Base-by-base conservation (phyloP, 2,113 vertebrate genomes). In the Ceyx margarethae region DNA sequence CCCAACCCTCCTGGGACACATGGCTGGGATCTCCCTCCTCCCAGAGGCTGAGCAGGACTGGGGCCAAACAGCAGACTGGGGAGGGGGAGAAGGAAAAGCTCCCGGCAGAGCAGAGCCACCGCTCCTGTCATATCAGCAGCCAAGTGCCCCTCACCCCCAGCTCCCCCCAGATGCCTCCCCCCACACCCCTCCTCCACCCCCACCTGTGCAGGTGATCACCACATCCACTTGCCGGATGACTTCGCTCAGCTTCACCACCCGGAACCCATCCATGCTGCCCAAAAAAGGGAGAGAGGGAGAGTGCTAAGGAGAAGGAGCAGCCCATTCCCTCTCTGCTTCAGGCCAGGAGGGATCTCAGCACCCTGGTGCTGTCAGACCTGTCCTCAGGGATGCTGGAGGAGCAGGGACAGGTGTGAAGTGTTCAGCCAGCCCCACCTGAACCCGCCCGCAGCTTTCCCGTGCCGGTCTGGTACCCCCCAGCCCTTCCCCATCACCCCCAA, bases 191-290 rank as follows among this genome's bases (percentile, higher is more conserved):
- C 6, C 50, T 17, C 69, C 72, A 2, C 8, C 83, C 86, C 73
- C 86, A 99, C 99, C 99, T 97, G 99, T 99, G 97, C 99, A 99
- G 72, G 99, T 99, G 97, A 99, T 99, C 92, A 99, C 98, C 33
- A 99, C 98, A 94, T 99, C 99, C 96, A 99, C 98, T 96, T 99
- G 99, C 72, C 99, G 98, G 92, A 99, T 99, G 64, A 99, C 98
- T 92, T 99, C 99, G 23, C 98, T 99, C 95, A 99, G 98, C 95
- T 99, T 99, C 93, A 99, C 98, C 94, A 99, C 99, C 94, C 98
- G 98, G 97, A 99, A 99, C 57, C 99, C 99, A 15, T 99, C 99
- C 99, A 99, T 99, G 97, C 99, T 99, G 97, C 31, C 26, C 78
- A 67, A 84, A 91, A 57, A 93, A 80, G 87, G 82, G 40, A 29